Evolutionary conservation across 2,113 vertebrate species (phyloP), one percentile per base, ranked within the genome.

Genomic region (Mastomys coucha): DNA sequence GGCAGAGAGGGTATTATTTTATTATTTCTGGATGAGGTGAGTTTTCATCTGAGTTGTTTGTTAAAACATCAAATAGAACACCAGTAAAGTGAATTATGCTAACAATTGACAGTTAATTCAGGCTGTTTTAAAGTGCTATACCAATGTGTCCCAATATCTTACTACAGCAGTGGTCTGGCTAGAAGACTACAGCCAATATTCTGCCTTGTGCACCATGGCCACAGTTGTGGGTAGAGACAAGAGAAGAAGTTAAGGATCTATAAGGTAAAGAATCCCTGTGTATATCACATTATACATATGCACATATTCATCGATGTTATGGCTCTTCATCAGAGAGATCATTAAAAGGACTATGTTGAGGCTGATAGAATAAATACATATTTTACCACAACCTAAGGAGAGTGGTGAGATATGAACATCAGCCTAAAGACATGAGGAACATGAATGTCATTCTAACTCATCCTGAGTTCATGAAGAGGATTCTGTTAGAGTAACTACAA

Each of bases 1-100:
- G 7, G 39, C 82, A 16, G 16, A 63, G 81, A 31, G 13, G 4
- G 4, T 69, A 45, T 53, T 39, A 73, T 84, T 53, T 92, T 89
- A 45, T 81, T 90, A 58, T 63, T 17, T 63, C 53, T 36, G 5
- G 84, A 92, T 67, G 9, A 45, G 9, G 4, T 4, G 8, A 5
- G 8, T 63, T 94, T 75, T 94, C 11, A 14, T 75, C 42, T 78
- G 69, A 60, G 36, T 13, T 94, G 31, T 67, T 85, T 87, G 72
- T 85, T 95, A 91, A 93, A 95, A 89, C 77, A n/a, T 19, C 63
- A 13, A 92, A 73, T 39, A 39, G 26, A 22, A 89, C 26, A 51
- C 84, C 20, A 91, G 63, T 45, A 86, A n/a, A 86, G 8, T 86
- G 39, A 67, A 33, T 67, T 49, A 19, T 33, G 28, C 7, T 31